Percentiles rank a stretch among this genome's conserved stretches.
Evolutionary conservation across 2,797 vertebrate species (phyloP).

Genomic region (Buphagus erythrorhynchus): DNA sequence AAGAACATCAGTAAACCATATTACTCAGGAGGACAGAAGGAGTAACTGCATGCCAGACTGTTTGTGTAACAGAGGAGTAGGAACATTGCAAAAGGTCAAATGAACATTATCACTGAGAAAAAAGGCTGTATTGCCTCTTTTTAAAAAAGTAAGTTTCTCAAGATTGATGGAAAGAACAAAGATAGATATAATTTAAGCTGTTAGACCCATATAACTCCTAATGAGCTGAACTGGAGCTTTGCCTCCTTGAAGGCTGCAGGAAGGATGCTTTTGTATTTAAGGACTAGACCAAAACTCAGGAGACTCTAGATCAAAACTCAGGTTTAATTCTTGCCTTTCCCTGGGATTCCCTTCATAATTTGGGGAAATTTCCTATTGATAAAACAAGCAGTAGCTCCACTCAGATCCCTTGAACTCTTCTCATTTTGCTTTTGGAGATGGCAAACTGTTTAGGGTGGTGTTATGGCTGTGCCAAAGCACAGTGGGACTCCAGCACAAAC

Average conservation of each 20-base stretch:
- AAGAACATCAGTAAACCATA: conserved; percentile 41
- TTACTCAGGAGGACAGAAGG: conserved; percentile 45
- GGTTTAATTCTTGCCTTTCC: neutral
- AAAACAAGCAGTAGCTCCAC: neutral
- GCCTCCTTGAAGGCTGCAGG: neutral
- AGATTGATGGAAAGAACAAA: conserved; percentile 16
- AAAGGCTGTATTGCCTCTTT: neutral
- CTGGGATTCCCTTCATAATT: neutral
- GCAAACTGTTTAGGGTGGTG: neutral
- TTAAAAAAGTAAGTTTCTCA: neutral
- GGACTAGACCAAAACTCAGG: neutral
- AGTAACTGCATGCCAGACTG: neutral
- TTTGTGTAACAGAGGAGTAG: conserved; percentile 19
- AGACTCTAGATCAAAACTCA: neutral
- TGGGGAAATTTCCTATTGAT: neutral
- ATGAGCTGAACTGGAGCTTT: neutral
- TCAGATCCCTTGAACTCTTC: neutral
- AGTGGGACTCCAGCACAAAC: neutral
- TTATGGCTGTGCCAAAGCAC: neutral
- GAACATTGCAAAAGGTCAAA: conserved; percentile 46
- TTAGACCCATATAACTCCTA: neutral
- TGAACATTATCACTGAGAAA: neutral
- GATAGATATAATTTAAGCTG: neutral
- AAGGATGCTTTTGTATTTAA: conserved; percentile 27
- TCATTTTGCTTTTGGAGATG: neutral